A percentile compares a stretch with the other conserved stretches of the same genome.
Conservation (phyloP, 2,797 vertebrate genomes). For the Dermochelys coriacea region DNA sequence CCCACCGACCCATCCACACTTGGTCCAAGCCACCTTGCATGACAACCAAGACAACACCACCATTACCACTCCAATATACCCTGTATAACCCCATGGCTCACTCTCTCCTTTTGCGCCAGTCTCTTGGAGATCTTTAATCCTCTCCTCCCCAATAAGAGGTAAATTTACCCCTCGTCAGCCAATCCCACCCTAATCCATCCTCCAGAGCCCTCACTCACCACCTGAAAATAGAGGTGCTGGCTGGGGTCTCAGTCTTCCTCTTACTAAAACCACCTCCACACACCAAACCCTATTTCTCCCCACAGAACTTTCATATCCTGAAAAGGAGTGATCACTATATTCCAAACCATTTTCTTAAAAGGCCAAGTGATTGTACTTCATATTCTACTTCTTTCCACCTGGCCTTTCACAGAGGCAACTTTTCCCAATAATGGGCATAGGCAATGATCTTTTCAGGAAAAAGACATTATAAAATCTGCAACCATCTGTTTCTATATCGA, state of each 20-base stretch:
- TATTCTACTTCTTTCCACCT: accelerated
- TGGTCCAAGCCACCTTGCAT: no score
- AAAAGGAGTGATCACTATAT: accelerated
- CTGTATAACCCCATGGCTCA: no score
- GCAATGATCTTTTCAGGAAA: not conserved
- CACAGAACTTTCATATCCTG: not conserved
- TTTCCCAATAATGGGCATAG: not conserved
- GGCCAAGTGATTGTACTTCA: not conserved
- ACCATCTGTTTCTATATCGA: not conserved
- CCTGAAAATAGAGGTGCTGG: not conserved
- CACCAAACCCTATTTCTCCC: not conserved
- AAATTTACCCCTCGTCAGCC: not conserved
- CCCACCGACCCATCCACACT: no score
- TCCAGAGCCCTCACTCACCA: not conserved
- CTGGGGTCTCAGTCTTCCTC: not conserved
- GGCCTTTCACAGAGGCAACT: not conserved
- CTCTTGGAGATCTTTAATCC: no score
- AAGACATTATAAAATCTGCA: not conserved
- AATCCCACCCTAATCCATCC: not conserved
- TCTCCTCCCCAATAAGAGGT: no score
- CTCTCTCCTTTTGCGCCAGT: no score
- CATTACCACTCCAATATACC: no score
- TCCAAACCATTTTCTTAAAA: not conserved
- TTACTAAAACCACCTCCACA: not conserved
- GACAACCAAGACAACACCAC: no score